A percentile compares a stretch with the other conserved stretches of the same genome.
Evolutionary conservation across 2,797 vertebrate species (phyloP).

Genomic region (Tiaroga cobitis): DNA sequence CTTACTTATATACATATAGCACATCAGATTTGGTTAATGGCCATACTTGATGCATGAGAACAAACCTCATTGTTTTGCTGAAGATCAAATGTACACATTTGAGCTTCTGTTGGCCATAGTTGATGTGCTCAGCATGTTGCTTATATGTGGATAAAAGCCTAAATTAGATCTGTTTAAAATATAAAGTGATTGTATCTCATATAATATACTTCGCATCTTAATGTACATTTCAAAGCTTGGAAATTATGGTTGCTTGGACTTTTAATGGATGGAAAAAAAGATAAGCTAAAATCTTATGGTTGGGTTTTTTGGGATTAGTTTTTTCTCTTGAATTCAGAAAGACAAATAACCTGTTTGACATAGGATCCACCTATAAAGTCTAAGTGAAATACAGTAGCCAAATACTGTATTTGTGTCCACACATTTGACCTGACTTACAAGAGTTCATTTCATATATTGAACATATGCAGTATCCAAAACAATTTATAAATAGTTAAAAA

Average conservation of each 20-base stretch:
- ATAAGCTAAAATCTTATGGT: not conserved
- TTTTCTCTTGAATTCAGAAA: not conserved
- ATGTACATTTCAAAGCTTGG: not conserved
- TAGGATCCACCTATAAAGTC: not conserved
- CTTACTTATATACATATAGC: no score
- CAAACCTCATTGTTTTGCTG: no score
- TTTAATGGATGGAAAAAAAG: not conserved
- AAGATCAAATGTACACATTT: not conserved
- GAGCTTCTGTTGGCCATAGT: not conserved
- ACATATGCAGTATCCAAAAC: constrained; percentile 15
- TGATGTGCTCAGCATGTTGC: not conserved
- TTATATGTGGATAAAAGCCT: no score
- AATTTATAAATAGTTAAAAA: constrained; percentile 54
- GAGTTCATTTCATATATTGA: not conserved
- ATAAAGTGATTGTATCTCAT: not conserved
- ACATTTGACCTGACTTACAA: not conserved
- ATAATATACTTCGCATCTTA: not conserved
- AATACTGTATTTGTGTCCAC: not conserved
- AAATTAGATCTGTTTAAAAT: not conserved
- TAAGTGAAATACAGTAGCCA: not conserved
- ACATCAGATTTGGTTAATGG: not conserved
- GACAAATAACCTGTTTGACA: not conserved
- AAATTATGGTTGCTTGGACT: not conserved
- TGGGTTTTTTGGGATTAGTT: not conserved
- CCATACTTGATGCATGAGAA: not conserved